These are phyloP conservation scores for Trimorus sp. DNA, from an alignment of 2,888 invertebrate species.

Conservation along the genomic window DNA sequence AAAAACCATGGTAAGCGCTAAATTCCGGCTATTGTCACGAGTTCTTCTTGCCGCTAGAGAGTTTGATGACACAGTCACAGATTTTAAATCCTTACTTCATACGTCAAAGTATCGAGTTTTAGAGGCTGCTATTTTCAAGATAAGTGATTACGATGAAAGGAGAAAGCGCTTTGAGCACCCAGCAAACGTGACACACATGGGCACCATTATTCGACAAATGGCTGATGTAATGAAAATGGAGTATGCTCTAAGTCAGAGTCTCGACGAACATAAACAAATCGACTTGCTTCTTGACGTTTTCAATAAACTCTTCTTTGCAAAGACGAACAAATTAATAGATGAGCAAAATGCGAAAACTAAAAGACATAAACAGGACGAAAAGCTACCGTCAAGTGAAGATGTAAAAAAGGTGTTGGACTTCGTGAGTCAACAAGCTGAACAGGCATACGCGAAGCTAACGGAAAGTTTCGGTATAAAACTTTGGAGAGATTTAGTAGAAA, in stretches of 20 bases:
- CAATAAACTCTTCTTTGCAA: slow-evolving; percentile 9
- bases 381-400: slow-evolving; percentile 7
- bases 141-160: slow-evolving; percentile 10
- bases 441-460: background rate
- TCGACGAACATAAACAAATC: slow-evolving; percentile 22
- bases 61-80: background rate
- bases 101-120: slow-evolving; percentile 18
- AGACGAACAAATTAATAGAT: slow-evolving; percentile 13
- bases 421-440: too few relatives aligned
- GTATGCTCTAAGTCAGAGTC: slow-evolving; percentile 19
- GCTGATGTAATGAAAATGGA: slow-evolving; percentile 17
- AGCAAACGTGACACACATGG: slow-evolving; percentile 25
- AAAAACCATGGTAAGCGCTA: slow-evolving; percentile 16
- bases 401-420: background rate
- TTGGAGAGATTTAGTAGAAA: slow-evolving; percentile 11
- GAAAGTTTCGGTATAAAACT: background rate
- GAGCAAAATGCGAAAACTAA: slow-evolving; percentile 6
- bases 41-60: slow-evolving; percentile 25
- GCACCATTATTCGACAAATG: slow-evolving; percentile 13
- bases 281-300: slow-evolving; percentile 32
- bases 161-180: slow-evolving; percentile 19
- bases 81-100: slow-evolving; percentile 11
- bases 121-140: slow-evolving; percentile 14
- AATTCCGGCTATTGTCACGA: slow-evolving; percentile 21
- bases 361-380: slow-evolving; percentile 33